A percentile compares a stretch with the other conserved stretches of the same genome.
Evolutionary conservation across 2,888 invertebrate species (phyloP).

Genomic region (Agapostemon virescens): DNA sequence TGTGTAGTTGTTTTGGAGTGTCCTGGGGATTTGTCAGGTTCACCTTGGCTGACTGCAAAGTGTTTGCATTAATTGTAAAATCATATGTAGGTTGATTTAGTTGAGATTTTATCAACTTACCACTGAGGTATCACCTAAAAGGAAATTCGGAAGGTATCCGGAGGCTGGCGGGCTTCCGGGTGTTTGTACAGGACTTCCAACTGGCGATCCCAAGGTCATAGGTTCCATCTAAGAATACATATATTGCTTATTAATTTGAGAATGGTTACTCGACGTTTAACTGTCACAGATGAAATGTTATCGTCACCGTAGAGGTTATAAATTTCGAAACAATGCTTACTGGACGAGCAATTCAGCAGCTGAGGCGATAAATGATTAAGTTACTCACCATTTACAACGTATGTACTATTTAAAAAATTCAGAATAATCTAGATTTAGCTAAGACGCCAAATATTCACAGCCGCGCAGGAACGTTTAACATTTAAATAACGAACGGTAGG

Average conservation of each 20-base stretch:
- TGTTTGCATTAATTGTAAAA: background rate
- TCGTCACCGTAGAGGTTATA: slow-evolving; percentile 27
- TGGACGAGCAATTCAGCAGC: background rate
- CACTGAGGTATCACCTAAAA: slow-evolving; percentile 87
- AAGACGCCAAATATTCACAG: slow-evolving; percentile 34
- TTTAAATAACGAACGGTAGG: slow-evolving; percentile 33
- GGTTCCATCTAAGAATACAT: slow-evolving; percentile 87
- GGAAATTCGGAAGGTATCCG: slow-evolving; percentile 88
- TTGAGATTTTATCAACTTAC: slow-evolving; percentile 66
- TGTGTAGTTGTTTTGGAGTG: slow-evolving; percentile 54
- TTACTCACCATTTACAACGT: slow-evolving; percentile 12
- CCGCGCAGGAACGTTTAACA: slow-evolving; percentile 1
- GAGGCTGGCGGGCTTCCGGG: slow-evolving; percentile 85
- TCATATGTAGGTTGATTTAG: background rate
- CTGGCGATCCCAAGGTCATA: slow-evolving; percentile 87
- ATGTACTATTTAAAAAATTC: slow-evolving; percentile 19
- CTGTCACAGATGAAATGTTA: background rate
- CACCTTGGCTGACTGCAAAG: slow-evolving; percentile 72
- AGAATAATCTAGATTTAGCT: background rate
- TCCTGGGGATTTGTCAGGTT: slow-evolving; percentile 66
- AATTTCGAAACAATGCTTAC: background rate
- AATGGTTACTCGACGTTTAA: background rate
- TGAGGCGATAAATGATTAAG: background rate
- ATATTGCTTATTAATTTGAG: background rate
- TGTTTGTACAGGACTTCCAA: slow-evolving; percentile 87